Evolutionary conservation across 2,888 invertebrate species (phyloP), one percentile per base, ranked within the genome.

Genomic region (Lepetodrilus schrolli): DNA sequence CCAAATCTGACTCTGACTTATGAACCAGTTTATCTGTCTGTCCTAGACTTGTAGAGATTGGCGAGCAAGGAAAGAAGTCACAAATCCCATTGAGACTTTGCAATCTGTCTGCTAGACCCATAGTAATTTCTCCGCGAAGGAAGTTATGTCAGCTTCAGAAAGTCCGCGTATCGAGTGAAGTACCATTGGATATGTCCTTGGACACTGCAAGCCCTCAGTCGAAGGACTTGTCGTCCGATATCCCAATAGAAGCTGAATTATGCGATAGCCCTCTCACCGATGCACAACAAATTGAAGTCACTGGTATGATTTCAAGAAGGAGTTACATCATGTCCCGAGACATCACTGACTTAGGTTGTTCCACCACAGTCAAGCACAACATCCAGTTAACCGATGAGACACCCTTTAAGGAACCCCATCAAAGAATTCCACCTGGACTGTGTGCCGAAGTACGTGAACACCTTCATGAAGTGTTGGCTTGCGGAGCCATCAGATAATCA

Each of bases 361-460:
- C 58, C 4, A 34, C 38, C 8, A 20, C 77, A 21, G 71, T 78
- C 4, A 50, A 72, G n/a, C 78, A 78, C 37, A 26, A 20, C 1
- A 78, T 78, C 47, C 50, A 66, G 4, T 23, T 78, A 1, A 47
- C 47, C 4, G 74, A 74, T 30, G 51, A 74, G 13, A 50, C 20
- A 13, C 76, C 77, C 0, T 49, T 74, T 26, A 74, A 75, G 47
- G 21, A 75, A 58, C 66, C 71, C 8, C 72, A 74, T 47, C 17
- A 72, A 26, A 2, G 72, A 7, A 58, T 77, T 1, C 74, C 73
- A 43, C 73, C 75, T 37, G 73, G 49, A 7, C 58, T 73, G 65
- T 70, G 43, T 38, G 73, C 74, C 20, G 77, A 78, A 66, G 71
- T 77, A 5, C 17, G 73, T 4, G 51, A 70, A 10, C 78, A 78